Percentiles rank a stretch among this genome's conserved stretches.
These are phyloP conservation scores for Magallana nippona DNA, from an alignment of 2,888 invertebrate species.

Conservation along the genomic window DNA sequence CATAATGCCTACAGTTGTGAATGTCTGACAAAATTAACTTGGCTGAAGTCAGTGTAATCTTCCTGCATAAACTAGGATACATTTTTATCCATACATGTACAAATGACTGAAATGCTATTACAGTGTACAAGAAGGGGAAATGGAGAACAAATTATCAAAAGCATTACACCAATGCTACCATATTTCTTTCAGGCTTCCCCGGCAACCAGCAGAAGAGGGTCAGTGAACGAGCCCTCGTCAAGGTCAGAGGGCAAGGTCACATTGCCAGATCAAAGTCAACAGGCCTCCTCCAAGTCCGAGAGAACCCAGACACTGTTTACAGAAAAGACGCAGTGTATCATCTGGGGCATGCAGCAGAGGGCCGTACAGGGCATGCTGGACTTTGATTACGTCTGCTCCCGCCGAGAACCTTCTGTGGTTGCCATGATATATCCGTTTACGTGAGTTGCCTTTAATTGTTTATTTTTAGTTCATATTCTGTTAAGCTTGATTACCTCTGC, in stretches of 20 bases:
- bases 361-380: conserved; percentile 98
- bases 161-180: too few species aligned
- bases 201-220: conserved; percentile 61
- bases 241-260: conserved; percentile 38
- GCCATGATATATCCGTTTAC: conserved; percentile 98
- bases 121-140: too few species aligned
- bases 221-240: conserved; percentile 56
- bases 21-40: too few species aligned
- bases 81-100: too few species aligned
- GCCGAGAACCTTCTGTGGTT: conserved; percentile 91
- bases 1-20: too few species aligned
- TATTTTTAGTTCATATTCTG: not conserved
- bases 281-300: not conserved
- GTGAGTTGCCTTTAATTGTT: conserved; percentile 68
- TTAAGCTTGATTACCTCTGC: too few species aligned
- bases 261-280: conserved; percentile 28
- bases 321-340: conserved; percentile 93
- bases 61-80: too few species aligned
- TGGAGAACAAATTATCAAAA: too few species aligned
- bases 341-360: conserved; percentile 99
- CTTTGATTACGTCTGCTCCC: conserved; percentile 95
- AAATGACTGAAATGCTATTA: too few species aligned
- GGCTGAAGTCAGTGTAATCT: too few species aligned
- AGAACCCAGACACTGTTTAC: conserved; percentile 85
- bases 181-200: conserved; percentile 63